Evolutionary conservation across 2,797 vertebrate genomes (phyloP), one percentile per base, ranked within the genome.

Genomic region (Hephaestus fuliginosus): DNA sequence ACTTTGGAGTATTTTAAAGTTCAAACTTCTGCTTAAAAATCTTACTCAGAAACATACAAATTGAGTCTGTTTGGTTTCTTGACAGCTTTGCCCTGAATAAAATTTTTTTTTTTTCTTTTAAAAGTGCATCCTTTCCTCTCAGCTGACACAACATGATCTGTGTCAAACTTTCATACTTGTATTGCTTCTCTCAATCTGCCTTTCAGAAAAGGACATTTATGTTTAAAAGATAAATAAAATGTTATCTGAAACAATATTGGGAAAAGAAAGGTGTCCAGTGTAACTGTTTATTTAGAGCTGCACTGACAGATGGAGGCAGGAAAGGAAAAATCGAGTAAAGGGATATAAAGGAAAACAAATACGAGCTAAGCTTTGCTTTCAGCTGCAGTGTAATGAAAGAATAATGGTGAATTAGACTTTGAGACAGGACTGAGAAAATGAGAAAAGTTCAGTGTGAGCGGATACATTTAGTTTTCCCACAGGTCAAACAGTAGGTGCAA

Each of bases 391-490:
- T 14, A 48, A 79, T 14, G 17, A 48, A 57, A 60, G 7, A 66
- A 33, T 17, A 20, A 7, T 11, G 28, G 17, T 13, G 25, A 30
- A 33, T 14, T 33, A 64, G n/a, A 44, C 39, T 41, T 17, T 30
- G 36, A 39, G 36, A 36, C 4, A 36, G 7, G 33, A 7, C 22
- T 48, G n/a, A 48, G 15, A 58, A 76, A 53, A 74, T 20, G 22
- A 36, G 8, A 60, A 74, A 67, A 44, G 60, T 78, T 84, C 57
- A 76, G 6, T 78, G 71, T 62, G 68, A 84, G 71, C 53, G 55
- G 51, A 73, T 64, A 33, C 39, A 46, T 25, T 25, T 39, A 46
- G 56, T 52, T 39, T 71, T 44, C 22, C 30, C 51, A 49, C 30
- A 48, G 20, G 30, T 66, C 30, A 68, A 10, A 51, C 33, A 30